phyloP scores from a whole-genome alignment of 2,888 invertebrate genomes.

The Rambutsinella grinnellia region DNA sequence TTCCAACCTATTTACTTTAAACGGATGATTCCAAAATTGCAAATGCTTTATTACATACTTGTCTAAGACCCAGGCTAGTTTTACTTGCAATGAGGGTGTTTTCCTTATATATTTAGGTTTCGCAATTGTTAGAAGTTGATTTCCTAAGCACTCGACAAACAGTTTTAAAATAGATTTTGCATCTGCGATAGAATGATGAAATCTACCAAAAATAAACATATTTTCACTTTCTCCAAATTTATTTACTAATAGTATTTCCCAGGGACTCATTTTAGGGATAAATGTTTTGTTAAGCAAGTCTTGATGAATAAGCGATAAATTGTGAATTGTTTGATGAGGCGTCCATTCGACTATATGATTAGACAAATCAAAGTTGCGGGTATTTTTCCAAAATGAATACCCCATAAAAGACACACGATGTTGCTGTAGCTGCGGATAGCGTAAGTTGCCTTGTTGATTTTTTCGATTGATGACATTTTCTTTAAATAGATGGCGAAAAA shows the following conservation, averaged over 20 bases:
- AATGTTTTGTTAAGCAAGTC: not conserved
- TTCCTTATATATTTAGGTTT: too few relatives aligned
- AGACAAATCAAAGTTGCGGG: not conserved
- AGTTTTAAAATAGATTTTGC: constrained; percentile 5
- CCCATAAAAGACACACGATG: not conserved
- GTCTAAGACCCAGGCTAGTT: not conserved
- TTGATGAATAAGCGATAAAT: not conserved
- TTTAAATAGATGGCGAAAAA: not conserved
- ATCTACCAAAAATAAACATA: not conserved
- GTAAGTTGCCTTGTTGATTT: not conserved
- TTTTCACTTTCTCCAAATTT: not conserved
- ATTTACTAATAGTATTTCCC: not conserved
- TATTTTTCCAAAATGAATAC: constrained; percentile 4
- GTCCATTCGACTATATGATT: not conserved
- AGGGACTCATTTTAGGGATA: not conserved
- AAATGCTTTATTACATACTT: not conserved
- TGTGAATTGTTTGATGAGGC: not conserved
- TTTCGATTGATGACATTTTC: not conserved
- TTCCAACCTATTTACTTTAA: not conserved
- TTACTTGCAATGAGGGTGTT: too few relatives aligned
- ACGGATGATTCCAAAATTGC: not conserved
- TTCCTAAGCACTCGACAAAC: constrained; percentile 6
- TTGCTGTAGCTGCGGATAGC: constrained; percentile 1
- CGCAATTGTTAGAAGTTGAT: not conserved
- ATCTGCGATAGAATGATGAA: constrained; percentile 13